Base-by-base conservation (phyloP, 2,888 invertebrate species). In the Eupithecia subumbrata region DNA sequence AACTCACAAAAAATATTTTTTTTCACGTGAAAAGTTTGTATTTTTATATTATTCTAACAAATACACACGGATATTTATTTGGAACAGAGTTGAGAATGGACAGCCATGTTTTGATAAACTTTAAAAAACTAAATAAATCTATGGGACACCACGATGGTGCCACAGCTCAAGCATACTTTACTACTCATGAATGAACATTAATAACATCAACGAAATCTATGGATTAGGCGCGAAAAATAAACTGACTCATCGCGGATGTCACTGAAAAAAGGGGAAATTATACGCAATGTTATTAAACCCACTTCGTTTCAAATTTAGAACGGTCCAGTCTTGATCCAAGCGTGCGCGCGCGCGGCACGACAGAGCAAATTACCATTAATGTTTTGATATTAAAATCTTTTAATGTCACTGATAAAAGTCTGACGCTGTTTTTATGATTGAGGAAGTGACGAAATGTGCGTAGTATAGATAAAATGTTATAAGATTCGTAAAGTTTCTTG, bases 251-350 rank as follows among this genome's bases (percentile, higher is more conserved):
- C 76, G 75, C 84, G 86, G 85, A 86, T 90, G 89, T 90, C 90
- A 88, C 87, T 83, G 86, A 86, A 90, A 92, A 93, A 91, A 90
- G 89, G 87, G 89, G 91, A 89, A 92, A 94, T 93, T 92, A 88
- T 89, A 91, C 88, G 90, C 89, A 88, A 91, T 92, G 91, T 92
- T 93, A 92, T 92, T 92, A 93, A 92, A 90, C 87, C 90, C 92
- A 91, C 92, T 92, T 91, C 90, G 90, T 89, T 90, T 91, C 91
- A 90, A 93, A 93, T 91, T 91, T 94, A 94, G 93, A 91, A 88
- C 87, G 82, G 89, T 90, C 88, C 94, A 94, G 94, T 94, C 91
- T 89, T 87, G 90, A 87, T 88, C 82, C 84, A 82, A 83, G 81
- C 85, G 88, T 87, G 88, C 87, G 89, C 92, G 92, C 89, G 89